These are phyloP conservation scores for Morpho helenor DNA, from an alignment of 2,888 invertebrate species.

Conservation along the genomic window DNA sequence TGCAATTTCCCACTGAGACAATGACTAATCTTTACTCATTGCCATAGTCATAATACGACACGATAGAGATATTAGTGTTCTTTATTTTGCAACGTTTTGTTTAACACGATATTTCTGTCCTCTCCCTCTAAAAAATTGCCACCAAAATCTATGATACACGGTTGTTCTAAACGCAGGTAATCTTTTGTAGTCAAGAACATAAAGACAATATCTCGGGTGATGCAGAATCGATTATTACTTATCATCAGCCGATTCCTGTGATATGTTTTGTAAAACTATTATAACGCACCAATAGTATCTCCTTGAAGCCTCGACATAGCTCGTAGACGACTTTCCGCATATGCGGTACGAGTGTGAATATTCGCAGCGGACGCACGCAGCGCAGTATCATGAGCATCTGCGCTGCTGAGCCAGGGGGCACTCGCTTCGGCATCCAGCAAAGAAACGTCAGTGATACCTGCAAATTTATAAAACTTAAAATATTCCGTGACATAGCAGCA, in stretches of 20 bases:
- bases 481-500: not conserved
- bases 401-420: slow-evolving; percentile 95
- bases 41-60: too few relatives aligned
- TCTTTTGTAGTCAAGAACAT: too few relatives aligned
- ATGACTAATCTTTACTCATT: too few relatives aligned
- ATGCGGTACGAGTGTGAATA: slow-evolving; percentile 98
- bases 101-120: not conserved
- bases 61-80: too few relatives aligned
- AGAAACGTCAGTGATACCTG: slow-evolving; percentile 97
- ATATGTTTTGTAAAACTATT: too few relatives aligned
- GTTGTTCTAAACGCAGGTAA: too few relatives aligned
- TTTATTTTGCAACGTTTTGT: too few relatives aligned
- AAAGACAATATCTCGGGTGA: too few relatives aligned
- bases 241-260: too few relatives aligned
- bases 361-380: slow-evolving; percentile 96
- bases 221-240: too few relatives aligned
- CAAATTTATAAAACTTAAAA: not conserved
- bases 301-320: slow-evolving; percentile 98
- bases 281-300: slow-evolving; percentile 92
- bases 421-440: slow-evolving; percentile 96
- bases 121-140: not conserved
- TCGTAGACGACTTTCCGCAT: slow-evolving; percentile 99
- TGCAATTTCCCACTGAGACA: too few relatives aligned
- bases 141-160: too few relatives aligned
- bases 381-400: slow-evolving; percentile 98